Evolutionary conservation across 2,797 vertebrate species (phyloP), one percentile per base, ranked within the genome.

Genomic region (Pseudochromis fuscus): DNA sequence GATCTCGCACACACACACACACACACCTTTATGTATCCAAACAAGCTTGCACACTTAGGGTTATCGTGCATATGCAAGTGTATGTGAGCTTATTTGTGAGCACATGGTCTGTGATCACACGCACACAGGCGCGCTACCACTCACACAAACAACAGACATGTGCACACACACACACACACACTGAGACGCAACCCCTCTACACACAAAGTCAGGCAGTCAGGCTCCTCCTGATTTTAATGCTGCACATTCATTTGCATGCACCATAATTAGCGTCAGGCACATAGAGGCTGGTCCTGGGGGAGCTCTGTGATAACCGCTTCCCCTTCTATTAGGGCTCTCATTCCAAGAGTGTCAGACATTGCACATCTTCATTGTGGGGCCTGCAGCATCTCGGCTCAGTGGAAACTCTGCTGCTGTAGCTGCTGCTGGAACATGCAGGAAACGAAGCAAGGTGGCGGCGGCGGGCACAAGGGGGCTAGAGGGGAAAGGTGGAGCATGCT

Each of bases 321-420:
- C 93, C 91, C 71, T 93, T 95, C 96, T 96, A 96, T 95, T 96
- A 96, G 94, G 88, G 91, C 94, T 95, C 95, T 96, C 95, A 96
- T 97, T 98, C 95, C 93, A 95, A 95, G 94, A 96, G 95, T 95
- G 96, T 97, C 96, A 97, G 88, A 91, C 89, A 87, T 91, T 83
- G 94, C 95, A 98, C 96, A 94, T 97, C 97, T 98, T 98, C 96
- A 98, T 99, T 96, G 96, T 92, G 94, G 91, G 94, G 95, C 90
- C 91, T 83, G 88, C 83, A 90, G 91, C 88, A 77, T 94, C 95
- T 92, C 89, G 94, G 93, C 94, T 95, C 94, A 93, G 94, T 93
- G 94, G 94, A 96, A 95, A 94, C 94, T 92, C 91, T 81, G 94
- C 88, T 69, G 93, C 92, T 87, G 91, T 87, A 92, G 94, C 95